Evolutionary conservation across 92 coral and sea anemone genomes (phyloP).

Genomic region (Phymanthus crucifer): DNA sequence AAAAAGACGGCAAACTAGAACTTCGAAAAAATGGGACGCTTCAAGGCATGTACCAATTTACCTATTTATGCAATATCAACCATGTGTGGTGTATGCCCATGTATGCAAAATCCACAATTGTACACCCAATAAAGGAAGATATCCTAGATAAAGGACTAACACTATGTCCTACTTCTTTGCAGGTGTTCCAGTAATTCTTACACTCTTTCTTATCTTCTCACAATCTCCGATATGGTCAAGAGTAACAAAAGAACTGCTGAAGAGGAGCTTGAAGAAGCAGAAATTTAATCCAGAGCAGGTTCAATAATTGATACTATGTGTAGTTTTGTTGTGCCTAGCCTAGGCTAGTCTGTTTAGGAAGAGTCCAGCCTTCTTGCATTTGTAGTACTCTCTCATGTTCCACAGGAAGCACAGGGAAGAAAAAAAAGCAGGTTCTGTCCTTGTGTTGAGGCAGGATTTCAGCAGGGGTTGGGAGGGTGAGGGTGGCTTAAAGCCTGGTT

Average conservation of each 20-base stretch:
- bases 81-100: neutral
- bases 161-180: neutral
- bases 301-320: neutral
- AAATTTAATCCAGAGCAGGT: neutral
- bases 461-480: too few relatives aligned
- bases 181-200: constrained; percentile 68
- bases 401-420: too few relatives aligned
- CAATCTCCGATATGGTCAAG: constrained; percentile 55
- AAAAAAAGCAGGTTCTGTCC: too few relatives aligned
- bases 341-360: too few relatives aligned
- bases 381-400: too few relatives aligned
- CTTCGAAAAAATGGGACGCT: too few relatives aligned
- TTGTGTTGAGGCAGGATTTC: too few relatives aligned
- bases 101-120: neutral
- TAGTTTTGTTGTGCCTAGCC: too few relatives aligned
- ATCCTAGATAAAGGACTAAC: neutral
- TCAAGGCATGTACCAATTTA: too few relatives aligned
- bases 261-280: constrained; percentile 27
- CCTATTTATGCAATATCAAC: neutral
- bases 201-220: constrained; percentile 54
- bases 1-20: too few relatives aligned
- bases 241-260: constrained; percentile 41
- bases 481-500: too few relatives aligned
- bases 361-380: too few relatives aligned
- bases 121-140: neutral